Evolutionary conservation across 2,797 vertebrate species (phyloP).

Genomic region (Sebastes itinus): DNA sequence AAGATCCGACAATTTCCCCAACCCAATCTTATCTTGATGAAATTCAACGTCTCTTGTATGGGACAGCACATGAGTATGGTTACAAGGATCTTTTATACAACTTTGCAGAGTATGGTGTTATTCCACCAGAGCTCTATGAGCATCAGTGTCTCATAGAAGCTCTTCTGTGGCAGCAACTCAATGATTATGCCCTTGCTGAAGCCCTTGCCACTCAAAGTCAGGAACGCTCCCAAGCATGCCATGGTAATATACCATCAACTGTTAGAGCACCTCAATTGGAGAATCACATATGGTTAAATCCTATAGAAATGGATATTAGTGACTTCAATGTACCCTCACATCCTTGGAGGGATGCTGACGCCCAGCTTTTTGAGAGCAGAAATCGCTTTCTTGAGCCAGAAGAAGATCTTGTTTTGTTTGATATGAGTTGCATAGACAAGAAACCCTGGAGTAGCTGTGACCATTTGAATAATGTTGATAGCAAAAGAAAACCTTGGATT

Average conservation of each 20-base stretch:
- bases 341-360: slow-evolving; percentile 75
- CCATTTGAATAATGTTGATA: slow-evolving; percentile 64
- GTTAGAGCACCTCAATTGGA: slow-evolving; percentile 47
- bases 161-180: slow-evolving; percentile 85
- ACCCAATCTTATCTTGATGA: slow-evolving; percentile 81
- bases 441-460: slow-evolving; percentile 79
- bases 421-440: slow-evolving; percentile 79
- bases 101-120: slow-evolving; percentile 82
- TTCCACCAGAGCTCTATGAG: slow-evolving; percentile 82
- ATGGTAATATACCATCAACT: slow-evolving; percentile 35
- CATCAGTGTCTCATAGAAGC: slow-evolving; percentile 85
- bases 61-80: slow-evolving; percentile 80
- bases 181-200: slow-evolving; percentile 81
- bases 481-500: slow-evolving; percentile 74
- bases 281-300: slow-evolving; percentile 57
- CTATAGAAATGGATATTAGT: slow-evolving; percentile 73
- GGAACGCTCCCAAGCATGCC: slow-evolving; percentile 38
- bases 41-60: slow-evolving; percentile 82
- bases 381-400: slow-evolving; percentile 71
- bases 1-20: slow-evolving; percentile 68
- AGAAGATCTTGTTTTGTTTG: slow-evolving; percentile 81
- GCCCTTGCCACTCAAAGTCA: slow-evolving; percentile 69
- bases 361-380: slow-evolving; percentile 63
- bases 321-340: slow-evolving; percentile 80
- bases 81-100: slow-evolving; percentile 84